Conservation (phyloP, 2,888 invertebrate species). For the Blastobasis lacticolella region DNA sequence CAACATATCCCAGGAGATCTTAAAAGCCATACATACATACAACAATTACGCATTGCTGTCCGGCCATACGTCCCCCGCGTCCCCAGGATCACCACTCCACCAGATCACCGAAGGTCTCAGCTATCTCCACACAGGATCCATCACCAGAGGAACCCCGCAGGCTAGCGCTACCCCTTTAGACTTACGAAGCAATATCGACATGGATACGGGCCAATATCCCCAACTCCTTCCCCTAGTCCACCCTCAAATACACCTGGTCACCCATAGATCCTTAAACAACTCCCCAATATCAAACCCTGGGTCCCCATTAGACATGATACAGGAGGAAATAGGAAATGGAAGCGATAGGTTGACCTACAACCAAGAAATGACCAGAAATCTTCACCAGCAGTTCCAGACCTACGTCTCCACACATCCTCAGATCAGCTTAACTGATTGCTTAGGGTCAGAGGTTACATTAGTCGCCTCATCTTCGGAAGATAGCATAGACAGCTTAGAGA, state of each 20-base stretch:
- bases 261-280: conserved; percentile 75
- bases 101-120: conserved; percentile 81
- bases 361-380: conserved; percentile 38
- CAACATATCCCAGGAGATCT: conserved; percentile 46
- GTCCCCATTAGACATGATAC: conserved; percentile 85
- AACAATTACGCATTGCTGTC: conserved; percentile 38
- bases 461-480: conserved; percentile 85
- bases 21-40: conserved; percentile 40
- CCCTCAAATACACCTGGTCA: conserved; percentile 55
- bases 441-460: conserved; percentile 87
- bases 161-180: conserved; percentile 72
- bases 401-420: conserved; percentile 78
- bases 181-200: conserved; percentile 65
- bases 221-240: conserved; percentile 58
- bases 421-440: conserved; percentile 93
- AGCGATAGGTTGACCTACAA: conserved; percentile 29
- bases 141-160: conserved; percentile 78
- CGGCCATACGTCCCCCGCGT: conserved; percentile 39
- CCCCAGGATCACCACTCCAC: conserved; percentile 73
- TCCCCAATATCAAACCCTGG: conserved; percentile 77
- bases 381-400: conserved; percentile 35
- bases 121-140: conserved; percentile 84
- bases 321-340: conserved; percentile 74
- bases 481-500: conserved; percentile 80
- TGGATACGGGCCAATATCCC: conserved; percentile 60